A percentile compares a stretch with the other conserved stretches of the same genome.
Conservation (phyloP, 2,888 invertebrate species). For the Acanthosepion pharaonis region DNA sequence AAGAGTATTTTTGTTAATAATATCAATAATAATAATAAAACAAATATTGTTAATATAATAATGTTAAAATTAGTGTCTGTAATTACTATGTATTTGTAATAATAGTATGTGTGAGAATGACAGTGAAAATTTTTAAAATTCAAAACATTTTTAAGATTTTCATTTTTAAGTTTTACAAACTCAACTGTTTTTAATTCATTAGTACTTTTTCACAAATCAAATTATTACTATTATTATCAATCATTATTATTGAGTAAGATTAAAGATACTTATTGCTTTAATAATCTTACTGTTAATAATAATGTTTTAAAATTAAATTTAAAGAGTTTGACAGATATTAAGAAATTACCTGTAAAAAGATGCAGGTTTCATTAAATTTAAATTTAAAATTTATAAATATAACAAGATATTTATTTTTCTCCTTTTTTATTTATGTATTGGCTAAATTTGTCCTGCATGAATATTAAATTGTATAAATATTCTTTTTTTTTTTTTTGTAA, state of each 20-base stretch:
- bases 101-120: too few species aligned
- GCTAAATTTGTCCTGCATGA: slow-evolving; percentile 33
- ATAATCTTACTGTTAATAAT: background rate
- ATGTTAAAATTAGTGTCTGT: too few species aligned
- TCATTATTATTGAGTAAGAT: background rate
- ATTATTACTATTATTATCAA: background rate
- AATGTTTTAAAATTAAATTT: background rate
- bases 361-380: background rate
- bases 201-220: background rate
- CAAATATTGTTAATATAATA: too few species aligned
- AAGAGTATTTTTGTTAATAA: too few species aligned
- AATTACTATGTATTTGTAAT: too few species aligned
- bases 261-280: background rate
- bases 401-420: background rate
- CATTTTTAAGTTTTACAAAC: too few species aligned
- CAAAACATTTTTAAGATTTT: too few species aligned
- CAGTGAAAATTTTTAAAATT: too few species aligned
- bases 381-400: background rate
- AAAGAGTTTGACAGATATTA: background rate
- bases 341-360: background rate
- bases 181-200: background rate
- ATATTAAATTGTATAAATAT: background rate
- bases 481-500: background rate
- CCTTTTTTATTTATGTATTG: background rate
- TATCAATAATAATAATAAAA: too few species aligned